Base-by-base conservation (phyloP, 1,140 invertebrate genomes). In the Coelopa frigida region DNA sequence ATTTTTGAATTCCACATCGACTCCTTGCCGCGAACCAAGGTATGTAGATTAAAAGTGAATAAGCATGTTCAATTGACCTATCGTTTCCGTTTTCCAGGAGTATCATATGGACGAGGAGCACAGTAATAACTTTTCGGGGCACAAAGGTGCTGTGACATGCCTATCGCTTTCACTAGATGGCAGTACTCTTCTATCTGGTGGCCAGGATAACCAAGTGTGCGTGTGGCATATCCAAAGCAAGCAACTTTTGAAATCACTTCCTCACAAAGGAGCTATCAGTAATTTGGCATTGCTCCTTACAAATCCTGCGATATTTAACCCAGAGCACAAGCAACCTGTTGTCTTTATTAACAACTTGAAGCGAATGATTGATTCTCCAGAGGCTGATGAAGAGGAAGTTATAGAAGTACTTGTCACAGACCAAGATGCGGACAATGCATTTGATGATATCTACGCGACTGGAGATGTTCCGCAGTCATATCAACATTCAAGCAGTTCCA, bases 221-320 rank as follows among this genome's bases (percentile, higher is more conserved):
- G 56, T 91, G 18, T 94, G 89, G 89, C 80, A 93, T 53, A 79
- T 90, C 26, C 58, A 59, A 23, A 89, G 84, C 60, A 70, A 75
- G 33, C 84, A 89, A 56, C 78, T 84, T 40, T 67, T 86, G 10
- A 77, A 79, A 50, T 81, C 75, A 10, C 72, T 93, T 20, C 67
- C 71, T 17, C 82, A 86, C 52, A 87, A 84, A 67, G 85, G 84
- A 15, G 57, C 77, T 5, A 73, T 91, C 1, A 85, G 78, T 5
- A 87, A 89, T 68, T 75, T 80, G 1, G 75, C 78, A 35, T 77
- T 87, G 46, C 65, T 71, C 0, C 62, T 74, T 11, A 63, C 71
- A 3, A 73, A 70, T 12, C 70, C 71, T 17, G 72, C 71, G 29
- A 71, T 75, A 24, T 71, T 65, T 31, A 56, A 61, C 15, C 56